phyloP scores from a whole-genome alignment of 2,888 invertebrate species.

The Ichneumon xanthorius region DNA sequence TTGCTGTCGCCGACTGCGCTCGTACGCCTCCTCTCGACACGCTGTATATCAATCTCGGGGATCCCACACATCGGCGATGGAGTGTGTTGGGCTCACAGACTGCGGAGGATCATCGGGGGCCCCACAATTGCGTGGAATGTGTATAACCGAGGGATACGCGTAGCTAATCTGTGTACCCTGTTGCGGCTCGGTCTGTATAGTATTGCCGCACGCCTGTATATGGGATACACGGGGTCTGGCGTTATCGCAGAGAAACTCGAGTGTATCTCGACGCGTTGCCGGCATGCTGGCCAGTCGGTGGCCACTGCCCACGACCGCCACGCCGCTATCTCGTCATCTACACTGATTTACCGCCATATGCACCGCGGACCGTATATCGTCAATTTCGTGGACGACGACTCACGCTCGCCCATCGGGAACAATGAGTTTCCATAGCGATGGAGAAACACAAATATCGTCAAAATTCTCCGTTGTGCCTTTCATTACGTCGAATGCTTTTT shows the following conservation, averaged over 20 bases:
- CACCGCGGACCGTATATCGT: constrained; percentile 49
- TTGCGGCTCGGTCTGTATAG: constrained; percentile 51
- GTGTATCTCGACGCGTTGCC: constrained; percentile 42
- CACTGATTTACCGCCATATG: constrained; percentile 79
- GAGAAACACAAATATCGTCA: constrained; percentile 3
- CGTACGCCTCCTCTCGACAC: background rate
- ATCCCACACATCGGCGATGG: background rate
- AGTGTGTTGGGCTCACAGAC: background rate
- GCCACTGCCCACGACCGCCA: constrained; percentile 65
- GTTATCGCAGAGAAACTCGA: constrained; percentile 14
- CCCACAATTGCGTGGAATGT: background rate
- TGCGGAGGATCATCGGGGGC: background rate
- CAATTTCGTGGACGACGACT: constrained; percentile 45
- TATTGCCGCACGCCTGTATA: constrained; percentile 34
- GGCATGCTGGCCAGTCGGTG: constrained; percentile 72
- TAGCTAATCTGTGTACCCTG: constrained; percentile 70
- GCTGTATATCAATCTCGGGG: background rate
- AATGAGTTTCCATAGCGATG: background rate
- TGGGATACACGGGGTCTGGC: constrained; percentile 15
- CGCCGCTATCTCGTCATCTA: constrained; percentile 74
- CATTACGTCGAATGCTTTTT: constrained; percentile 26
- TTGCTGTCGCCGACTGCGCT: background rate
- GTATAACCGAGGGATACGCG: constrained; percentile 57
- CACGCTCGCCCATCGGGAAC: background rate
- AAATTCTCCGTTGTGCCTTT: constrained; percentile 13